Evolutionary conservation across 2,113 vertebrate species (phyloP), one percentile per base, ranked within the genome.

Genomic region (Malurus melanocephalus): DNA sequence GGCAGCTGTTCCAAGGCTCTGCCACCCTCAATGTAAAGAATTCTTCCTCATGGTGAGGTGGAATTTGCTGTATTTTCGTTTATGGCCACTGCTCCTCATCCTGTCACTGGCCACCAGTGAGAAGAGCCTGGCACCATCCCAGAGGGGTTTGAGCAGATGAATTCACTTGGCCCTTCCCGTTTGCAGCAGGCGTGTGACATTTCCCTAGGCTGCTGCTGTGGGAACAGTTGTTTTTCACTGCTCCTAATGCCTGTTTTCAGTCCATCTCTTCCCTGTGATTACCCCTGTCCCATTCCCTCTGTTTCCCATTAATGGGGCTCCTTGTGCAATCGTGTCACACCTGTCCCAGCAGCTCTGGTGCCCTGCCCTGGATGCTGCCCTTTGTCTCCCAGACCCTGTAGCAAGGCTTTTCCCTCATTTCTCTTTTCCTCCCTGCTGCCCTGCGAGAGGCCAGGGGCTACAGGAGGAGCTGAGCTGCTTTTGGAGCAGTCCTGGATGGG

Each of bases 291-390:
- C n/a, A 67, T 90, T 89, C 48, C 48, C 61, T 69, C 51, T 86
- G 64, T 57, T 91, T 83, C 79, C 73, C 22, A 5, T 15, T 91
- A 52, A 30, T 40, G 60, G 60, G 30, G 30, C 65, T 78, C 76
- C 73, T 94, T 89, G 86, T 68, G 92, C 83, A 90, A 94, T 42
- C 45, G 22, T 3, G 22, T 88, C 77, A 71, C 56, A n/a, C 73
- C 73, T 62, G 24, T 15, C 76, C 83, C 73, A 78, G 69, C 62
- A 87, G 82, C 59, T 76, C 78, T 52, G 0, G 0, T 71, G 88
- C 72, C 83, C 62, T 91, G 75, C 88, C 80, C 80, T 55, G 40
- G 3, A 33, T 71, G 18, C 53, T 86, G 16, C 35, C 20, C n/a
- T 56, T 67, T 72, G 72, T 48, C 90, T 80, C 49, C 48, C 7